Evolutionary conservation across 2,888 invertebrate genomes (phyloP).

Genomic region (Chironomus riparius): DNA sequence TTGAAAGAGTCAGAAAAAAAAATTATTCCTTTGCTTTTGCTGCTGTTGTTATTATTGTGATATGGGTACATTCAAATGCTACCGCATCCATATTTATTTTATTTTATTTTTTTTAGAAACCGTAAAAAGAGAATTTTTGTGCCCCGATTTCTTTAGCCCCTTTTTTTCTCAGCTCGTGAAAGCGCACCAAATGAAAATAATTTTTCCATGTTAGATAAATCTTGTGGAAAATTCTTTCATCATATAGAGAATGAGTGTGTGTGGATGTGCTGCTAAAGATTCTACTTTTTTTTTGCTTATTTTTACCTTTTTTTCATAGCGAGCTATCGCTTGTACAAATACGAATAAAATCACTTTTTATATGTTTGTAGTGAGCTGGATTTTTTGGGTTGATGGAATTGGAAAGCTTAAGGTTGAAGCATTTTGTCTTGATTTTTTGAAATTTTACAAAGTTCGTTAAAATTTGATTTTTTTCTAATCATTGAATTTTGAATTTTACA

Average conservation of each 20-base stretch:
- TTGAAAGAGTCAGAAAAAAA: constrained; percentile 14
- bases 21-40: neutral
- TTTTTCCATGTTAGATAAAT: constrained; percentile 18
- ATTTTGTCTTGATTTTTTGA: neutral
- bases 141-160: neutral
- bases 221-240: constrained; percentile 26
- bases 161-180: neutral
- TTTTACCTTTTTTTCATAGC: neutral
- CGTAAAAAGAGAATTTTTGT: neutral
- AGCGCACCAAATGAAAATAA: neutral
- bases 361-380: too few species aligned
- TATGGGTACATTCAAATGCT: constrained; percentile 20
- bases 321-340: too few species aligned
- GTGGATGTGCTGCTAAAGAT: neutral
- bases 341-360: too few species aligned
- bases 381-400: too few species aligned
- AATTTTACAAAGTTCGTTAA: neutral
- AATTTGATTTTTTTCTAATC: too few species aligned
- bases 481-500: too few species aligned
- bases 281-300: neutral
- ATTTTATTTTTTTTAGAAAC: neutral
- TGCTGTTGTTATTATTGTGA: neutral
- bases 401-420: too few species aligned
- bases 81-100: neutral
- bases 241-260: neutral